Evolutionary conservation across 2,113 vertebrate species (phyloP).

Genomic region (Xenopus laevis): DNA sequence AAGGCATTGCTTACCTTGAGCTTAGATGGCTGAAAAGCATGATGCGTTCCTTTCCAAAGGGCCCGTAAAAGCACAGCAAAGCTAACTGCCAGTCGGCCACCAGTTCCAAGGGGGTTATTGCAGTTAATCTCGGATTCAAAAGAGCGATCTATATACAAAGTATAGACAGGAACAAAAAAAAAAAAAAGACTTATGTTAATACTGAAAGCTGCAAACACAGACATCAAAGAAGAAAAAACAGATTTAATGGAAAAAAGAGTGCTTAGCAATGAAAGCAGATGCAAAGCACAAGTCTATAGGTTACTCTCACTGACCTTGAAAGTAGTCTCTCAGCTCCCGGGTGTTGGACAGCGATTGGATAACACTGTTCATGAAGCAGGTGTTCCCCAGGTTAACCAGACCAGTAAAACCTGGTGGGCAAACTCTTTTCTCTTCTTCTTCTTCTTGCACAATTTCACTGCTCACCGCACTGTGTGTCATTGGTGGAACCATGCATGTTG

Average conservation of each 20-base stretch:
- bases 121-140: constrained; percentile 96
- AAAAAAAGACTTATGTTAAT: background rate
- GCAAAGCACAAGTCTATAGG: no score
- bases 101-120: constrained; percentile 90
- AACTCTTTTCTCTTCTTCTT: constrained; percentile 93
- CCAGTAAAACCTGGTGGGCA: constrained; percentile 93
- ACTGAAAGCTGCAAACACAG: background rate
- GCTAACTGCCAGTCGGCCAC: constrained; percentile 87
- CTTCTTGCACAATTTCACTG: constrained; percentile 77
- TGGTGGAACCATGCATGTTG: constrained; percentile 94
- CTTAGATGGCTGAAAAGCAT: constrained; percentile 95
- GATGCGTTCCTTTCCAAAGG: constrained; percentile 94
- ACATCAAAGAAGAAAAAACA: background rate
- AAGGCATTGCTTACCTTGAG: constrained; percentile 75
- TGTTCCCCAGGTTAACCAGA: constrained; percentile 94
- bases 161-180: background rate
- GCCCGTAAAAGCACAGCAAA: constrained; percentile 90
- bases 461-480: constrained; percentile 86
- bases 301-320: constrained; percentile 72
- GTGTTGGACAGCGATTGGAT: constrained; percentile 97
- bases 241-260: no score
- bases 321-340: constrained; percentile 92
- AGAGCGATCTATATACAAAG: constrained; percentile 72
- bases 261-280: no score
- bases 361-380: constrained; percentile 98